Conservation (phyloP, 2,888 invertebrate species). For the Encarsia formosa region DNA sequence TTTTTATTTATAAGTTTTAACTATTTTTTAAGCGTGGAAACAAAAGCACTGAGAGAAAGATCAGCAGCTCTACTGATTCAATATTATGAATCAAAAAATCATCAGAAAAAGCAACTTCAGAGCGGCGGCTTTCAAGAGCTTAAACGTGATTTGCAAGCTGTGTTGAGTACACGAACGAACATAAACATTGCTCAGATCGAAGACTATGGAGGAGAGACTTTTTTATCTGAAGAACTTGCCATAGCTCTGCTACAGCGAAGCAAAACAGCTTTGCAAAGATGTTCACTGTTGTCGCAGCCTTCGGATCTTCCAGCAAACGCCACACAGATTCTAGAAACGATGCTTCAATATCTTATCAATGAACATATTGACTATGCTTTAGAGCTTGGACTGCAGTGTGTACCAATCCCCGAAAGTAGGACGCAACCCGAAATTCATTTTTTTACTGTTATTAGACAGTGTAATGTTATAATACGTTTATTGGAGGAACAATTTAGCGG, state of each 20-base stretch:
- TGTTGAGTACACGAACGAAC: constrained; percentile 85
- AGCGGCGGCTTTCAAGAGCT: constrained; percentile 91
- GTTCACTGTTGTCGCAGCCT: constrained; percentile 75
- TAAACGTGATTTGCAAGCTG: constrained; percentile 87
- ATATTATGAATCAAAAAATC: constrained; percentile 90
- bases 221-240: constrained; percentile 90
- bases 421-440: constrained; percentile 83
- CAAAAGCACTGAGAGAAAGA: constrained; percentile 72
- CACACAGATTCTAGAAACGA: constrained; percentile 74
- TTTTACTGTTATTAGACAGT: constrained; percentile 88
- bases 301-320: constrained; percentile 76
- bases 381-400: constrained; percentile 84
- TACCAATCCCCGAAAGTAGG: constrained; percentile 86
- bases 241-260: constrained; percentile 87
- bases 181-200: constrained; percentile 93
- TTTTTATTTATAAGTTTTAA: background rate
- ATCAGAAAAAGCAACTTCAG: constrained; percentile 90
- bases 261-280: constrained; percentile 83
- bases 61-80: constrained; percentile 70
- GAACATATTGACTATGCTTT: constrained; percentile 97
- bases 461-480: constrained; percentile 88
- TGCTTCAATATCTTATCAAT: constrained; percentile 77
- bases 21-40: constrained; percentile 63
- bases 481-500: constrained; percentile 91
- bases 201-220: constrained; percentile 95